A percentile compares a stretch with the other conserved stretches of the same genome.
phyloP scores from a whole-genome alignment of 2,888 invertebrate species.

The Tipula helvola region DNA sequence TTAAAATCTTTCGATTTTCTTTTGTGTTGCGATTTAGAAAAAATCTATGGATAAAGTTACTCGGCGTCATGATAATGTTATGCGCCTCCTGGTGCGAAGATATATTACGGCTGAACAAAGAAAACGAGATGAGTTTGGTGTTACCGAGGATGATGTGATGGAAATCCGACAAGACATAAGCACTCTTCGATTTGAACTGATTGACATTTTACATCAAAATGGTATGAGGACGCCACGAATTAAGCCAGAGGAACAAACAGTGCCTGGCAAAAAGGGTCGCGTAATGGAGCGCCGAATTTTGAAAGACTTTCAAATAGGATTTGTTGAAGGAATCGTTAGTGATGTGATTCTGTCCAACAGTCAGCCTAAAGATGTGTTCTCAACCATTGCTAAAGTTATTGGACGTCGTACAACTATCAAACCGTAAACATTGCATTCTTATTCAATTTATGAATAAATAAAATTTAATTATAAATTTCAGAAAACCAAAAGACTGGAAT shows the following conservation, averaged over 20 bases:
- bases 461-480: constrained; percentile 12
- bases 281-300: constrained; percentile 75
- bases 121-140: constrained; percentile 79
- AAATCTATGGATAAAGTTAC: constrained; percentile 60
- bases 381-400: constrained; percentile 70
- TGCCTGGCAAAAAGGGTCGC: constrained; percentile 71
- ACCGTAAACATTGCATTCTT: not conserved
- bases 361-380: constrained; percentile 63
- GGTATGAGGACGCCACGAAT: constrained; percentile 74
- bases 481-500: constrained; percentile 72
- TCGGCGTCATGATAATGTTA: constrained; percentile 67
- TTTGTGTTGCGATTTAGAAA: constrained; percentile 37
- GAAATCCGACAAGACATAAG: constrained; percentile 96
- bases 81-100: constrained; percentile 76
- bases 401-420: constrained; percentile 39
- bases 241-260: constrained; percentile 45
- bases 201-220: constrained; percentile 81
- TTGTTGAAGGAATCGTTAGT: constrained; percentile 68
- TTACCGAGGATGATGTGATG: constrained; percentile 95
- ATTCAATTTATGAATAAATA: not conserved
- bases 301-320: constrained; percentile 84
- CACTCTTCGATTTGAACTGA: constrained; percentile 81
- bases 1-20: not conserved
- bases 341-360: constrained; percentile 47
- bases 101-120: constrained; percentile 84